Evolutionary conservation across 2,113 vertebrate genomes (phyloP).

Genomic region (Mormoops blainvillei): DNA sequence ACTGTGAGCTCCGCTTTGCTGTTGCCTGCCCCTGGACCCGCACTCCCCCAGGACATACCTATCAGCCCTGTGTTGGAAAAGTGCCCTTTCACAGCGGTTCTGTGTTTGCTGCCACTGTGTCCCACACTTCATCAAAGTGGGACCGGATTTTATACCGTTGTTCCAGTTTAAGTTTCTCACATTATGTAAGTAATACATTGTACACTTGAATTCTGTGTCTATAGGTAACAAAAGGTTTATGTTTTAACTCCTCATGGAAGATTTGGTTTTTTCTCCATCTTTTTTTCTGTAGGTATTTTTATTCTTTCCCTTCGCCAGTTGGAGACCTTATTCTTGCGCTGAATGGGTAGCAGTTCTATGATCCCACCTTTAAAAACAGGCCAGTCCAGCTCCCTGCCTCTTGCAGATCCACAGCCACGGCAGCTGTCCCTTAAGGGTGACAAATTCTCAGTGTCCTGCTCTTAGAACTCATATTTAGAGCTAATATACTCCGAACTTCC

Average conservation of each 20-base stretch:
- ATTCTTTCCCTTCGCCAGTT: neutral
- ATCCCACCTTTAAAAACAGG: neutral
- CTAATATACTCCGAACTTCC: neutral
- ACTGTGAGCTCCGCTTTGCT: neutral
- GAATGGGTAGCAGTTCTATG: neutral
- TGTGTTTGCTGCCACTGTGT: neutral
- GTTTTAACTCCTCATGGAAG: neutral
- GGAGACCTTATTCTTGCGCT: neutral
- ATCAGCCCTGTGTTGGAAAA: neutral
- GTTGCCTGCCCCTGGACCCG: rapidly evolving
- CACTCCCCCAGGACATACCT: neutral
- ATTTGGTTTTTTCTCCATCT: too few species aligned
- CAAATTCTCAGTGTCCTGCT: neutral
- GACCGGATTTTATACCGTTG: neutral
- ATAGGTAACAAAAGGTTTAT: neutral
- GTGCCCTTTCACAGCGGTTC: neutral
- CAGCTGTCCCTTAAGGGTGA: neutral
- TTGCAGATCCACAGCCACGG: neutral
- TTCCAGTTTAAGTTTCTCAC: neutral
- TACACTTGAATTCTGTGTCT: neutral
- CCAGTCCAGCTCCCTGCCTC: neutral
- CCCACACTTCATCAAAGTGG: neutral
- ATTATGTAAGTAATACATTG: neutral
- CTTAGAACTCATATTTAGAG: neutral
- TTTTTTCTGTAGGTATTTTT: neutral